Base-by-base conservation (phyloP, 2,888 invertebrate genomes). In the Nephrocerus scutellatus region DNA sequence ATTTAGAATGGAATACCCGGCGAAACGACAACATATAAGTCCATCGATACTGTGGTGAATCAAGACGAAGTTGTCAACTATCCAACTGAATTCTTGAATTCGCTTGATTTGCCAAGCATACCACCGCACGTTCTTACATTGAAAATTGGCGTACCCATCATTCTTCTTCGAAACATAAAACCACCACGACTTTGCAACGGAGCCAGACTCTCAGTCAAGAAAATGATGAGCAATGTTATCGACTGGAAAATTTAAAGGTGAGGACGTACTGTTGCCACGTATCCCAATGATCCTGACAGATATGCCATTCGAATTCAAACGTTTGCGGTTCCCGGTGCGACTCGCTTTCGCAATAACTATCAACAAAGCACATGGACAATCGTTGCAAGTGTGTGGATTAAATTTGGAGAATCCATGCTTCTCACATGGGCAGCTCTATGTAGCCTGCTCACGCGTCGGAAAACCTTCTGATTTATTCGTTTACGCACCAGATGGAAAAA, bases 321-420 rank as follows among this genome's bases (percentile, higher is more conserved):
- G 56, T 19, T 9, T 56, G 10, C 59, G 63, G 42, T 60, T 58
- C 47, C 56, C 58, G 6, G 43, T 58, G 19, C 47, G 56, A 30
- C 34, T 57, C 6, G 55, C 53, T 24, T 57, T 57, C 46, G 54
- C 56, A 9, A 55, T 57, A 32, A 53, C 55, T 3, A 60, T 58
- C 18, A 59, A 60, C 44, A 60, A 60, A 46, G 44, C 58, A 26
- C 59, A 62, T 52, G 56, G 55, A 6, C 59, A 60, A 47, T 50
- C 56, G 9, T 36, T 55, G 29, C 31, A 34, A 24, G 46, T 56
- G 18, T 48, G 49, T 42, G 58, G 56, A 20, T 18, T 62, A 25
- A 41, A 56, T 54, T 32, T 59, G 13, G 48, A 53, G 46, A 50
- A 43, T 35, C 43, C 16, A 31, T 52, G 51, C 29, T 57, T 59